A percentile compares a stretch with the other conserved stretches of the same genome.
Evolutionary conservation across 2,797 vertebrate species (phyloP).

Genomic region (Sebastes wilsoni): DNA sequence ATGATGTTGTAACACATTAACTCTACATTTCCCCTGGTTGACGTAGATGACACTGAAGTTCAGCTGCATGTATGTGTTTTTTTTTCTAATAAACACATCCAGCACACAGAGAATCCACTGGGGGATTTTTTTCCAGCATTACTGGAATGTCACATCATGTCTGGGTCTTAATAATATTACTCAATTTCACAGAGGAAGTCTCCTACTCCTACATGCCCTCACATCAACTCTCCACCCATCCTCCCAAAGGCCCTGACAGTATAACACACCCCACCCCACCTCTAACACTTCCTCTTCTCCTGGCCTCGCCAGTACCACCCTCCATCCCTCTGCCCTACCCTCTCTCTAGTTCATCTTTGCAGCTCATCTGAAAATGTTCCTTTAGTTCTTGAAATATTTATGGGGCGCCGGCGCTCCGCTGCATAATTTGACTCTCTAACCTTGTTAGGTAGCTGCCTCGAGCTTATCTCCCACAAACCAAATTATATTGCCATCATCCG

Average conservation of each 20-base stretch:
- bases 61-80: neutral
- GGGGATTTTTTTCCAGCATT: constrained; percentile 13
- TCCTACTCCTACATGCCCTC: constrained; percentile 13
- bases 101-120: neutral
- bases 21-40: constrained; percentile 4
- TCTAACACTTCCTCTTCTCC: constrained; percentile 23
- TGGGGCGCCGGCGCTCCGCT: too few relatives aligned
- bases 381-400: neutral
- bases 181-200: constrained; percentile 27
- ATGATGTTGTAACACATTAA: constrained; percentile 25
- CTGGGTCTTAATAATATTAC: constrained; percentile 32
- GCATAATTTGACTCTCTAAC: neutral
- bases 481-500: neutral
- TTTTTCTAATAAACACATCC: neutral
- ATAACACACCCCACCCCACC: neutral
- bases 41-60: neutral
- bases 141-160: constrained; percentile 40
- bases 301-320: neutral
- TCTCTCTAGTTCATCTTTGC: neutral
- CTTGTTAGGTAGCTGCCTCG: neutral
- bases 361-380: neutral
- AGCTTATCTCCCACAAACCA: too few relatives aligned
- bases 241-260: neutral
- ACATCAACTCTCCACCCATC: constrained; percentile 21
- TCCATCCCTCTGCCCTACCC: neutral